These are phyloP conservation scores for Standfussiana lucernea DNA, from an alignment of 2,888 invertebrate genomes.

Conservation along the genomic window DNA sequence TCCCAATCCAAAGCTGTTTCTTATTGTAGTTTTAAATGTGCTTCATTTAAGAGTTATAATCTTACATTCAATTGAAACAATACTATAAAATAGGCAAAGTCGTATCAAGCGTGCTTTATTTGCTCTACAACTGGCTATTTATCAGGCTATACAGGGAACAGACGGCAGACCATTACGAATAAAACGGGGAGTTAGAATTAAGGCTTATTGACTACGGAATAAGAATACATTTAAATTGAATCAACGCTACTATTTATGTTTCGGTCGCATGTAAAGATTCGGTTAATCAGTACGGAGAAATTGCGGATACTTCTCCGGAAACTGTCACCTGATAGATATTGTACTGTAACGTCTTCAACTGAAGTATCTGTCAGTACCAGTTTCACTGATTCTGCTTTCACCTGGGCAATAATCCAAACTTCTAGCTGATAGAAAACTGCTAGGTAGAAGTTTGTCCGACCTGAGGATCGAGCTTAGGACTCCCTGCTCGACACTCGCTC, in stretches of 20 bases:
- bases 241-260: neutral
- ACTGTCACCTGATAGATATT: too few relatives aligned
- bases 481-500: neutral
- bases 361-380: too few relatives aligned
- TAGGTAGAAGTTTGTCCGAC: neutral
- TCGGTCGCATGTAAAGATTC: neutral
- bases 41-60: neutral
- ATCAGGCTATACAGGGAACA: constrained; percentile 28
- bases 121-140: constrained; percentile 21
- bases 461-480: neutral
- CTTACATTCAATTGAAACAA: neutral
- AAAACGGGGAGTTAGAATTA: constrained; percentile 16
- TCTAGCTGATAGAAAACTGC: neutral
- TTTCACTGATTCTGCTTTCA: too few relatives aligned
- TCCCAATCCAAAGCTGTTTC: too few relatives aligned
- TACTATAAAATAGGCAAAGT: neutral
- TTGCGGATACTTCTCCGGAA: neutral
- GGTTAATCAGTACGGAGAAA: neutral
- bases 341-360: too few relatives aligned
- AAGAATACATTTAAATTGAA: neutral
- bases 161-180: constrained; percentile 25
- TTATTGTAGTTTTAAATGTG: neutral
- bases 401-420: too few relatives aligned
- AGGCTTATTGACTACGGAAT: constrained; percentile 7
- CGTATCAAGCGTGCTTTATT: constrained; percentile 11